Percentiles rank a stretch among this genome's conserved stretches.
These are phyloP conservation scores for Octomys mimax DNA, from an alignment of 2,797 vertebrate genomes.

Conservation along the genomic window DNA sequence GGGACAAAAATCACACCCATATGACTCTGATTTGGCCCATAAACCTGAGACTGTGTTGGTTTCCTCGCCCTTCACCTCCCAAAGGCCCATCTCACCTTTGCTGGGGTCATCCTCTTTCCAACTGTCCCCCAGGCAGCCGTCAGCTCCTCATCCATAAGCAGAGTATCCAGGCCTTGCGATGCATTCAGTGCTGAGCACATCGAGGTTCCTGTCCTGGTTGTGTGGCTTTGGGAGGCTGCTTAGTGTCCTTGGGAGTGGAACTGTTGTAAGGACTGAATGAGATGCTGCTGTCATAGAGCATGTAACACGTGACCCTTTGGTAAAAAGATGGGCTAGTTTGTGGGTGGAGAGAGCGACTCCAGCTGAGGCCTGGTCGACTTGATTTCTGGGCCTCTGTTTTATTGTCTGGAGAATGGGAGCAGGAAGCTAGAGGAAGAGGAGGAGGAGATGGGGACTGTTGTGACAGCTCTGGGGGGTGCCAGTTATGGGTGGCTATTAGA, in stretches of 20 bases:
- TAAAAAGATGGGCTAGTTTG: not conserved
- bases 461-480: not conserved
- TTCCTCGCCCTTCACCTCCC: not conserved
- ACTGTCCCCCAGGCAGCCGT: not conserved
- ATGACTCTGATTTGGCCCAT: not conserved
- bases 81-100: not conserved
- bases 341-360: not conserved
- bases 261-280: not conserved
- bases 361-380: not conserved
- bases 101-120: not conserved
- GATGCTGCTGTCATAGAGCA: rapidly evolving
- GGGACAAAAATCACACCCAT: not conserved
- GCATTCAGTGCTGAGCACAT: not conserved
- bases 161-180: rapidly evolving
- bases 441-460: not conserved
- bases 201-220: not conserved
- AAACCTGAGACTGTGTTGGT: not conserved
- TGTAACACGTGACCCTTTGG: rapidly evolving
- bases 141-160: rapidly evolving
- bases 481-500: not conserved
- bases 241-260: not conserved
- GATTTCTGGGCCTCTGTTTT: not conserved
- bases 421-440: not conserved
- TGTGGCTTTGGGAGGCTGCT: not conserved
- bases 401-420: not conserved